Conservation (phyloP, 2,888 invertebrate species). For the Drosophila mettleri region DNA sequence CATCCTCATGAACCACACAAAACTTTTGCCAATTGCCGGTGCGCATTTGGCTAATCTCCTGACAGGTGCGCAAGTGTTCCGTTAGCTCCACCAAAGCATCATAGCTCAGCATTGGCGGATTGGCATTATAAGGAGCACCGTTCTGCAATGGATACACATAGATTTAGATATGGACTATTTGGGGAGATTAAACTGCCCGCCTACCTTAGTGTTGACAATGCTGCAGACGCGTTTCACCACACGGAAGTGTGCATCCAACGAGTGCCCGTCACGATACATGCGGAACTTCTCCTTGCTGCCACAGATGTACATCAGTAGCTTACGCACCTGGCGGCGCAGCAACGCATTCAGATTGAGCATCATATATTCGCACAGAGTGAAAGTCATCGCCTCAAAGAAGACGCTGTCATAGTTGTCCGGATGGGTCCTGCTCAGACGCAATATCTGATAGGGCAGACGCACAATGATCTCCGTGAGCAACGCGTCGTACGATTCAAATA, state of each 20-base stretch:
- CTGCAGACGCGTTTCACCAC: slow-evolving; percentile 86
- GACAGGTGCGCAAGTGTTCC: slow-evolving; percentile 96
- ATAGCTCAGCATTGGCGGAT: slow-evolving; percentile 89
- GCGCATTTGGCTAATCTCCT: slow-evolving; percentile 95
- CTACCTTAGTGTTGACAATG: slow-evolving; percentile 82
- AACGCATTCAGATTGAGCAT: slow-evolving; percentile 92
- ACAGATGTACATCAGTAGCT: slow-evolving; percentile 95
- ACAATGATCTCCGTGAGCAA: slow-evolving; percentile 98
- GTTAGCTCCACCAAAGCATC: slow-evolving; percentile 97
- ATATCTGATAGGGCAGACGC: slow-evolving; percentile 95
- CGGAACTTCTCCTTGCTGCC: slow-evolving; percentile 98
- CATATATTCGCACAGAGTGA: slow-evolving; percentile 96
- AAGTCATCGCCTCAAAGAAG: slow-evolving; percentile 87
- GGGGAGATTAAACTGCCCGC: neutral
- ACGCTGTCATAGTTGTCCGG: slow-evolving; percentile 87
- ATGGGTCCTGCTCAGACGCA: slow-evolving; percentile 84
- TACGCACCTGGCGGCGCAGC: slow-evolving; percentile 94
- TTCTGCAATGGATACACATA: slow-evolving; percentile 31
- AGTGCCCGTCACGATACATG: slow-evolving; percentile 96
- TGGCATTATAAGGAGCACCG: slow-evolving; percentile 72
- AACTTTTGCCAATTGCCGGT: slow-evolving; percentile 98
- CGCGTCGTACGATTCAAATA: slow-evolving; percentile 97
- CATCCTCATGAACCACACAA: slow-evolving; percentile 90
- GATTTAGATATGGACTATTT: neutral
- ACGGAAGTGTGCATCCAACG: slow-evolving; percentile 94